Percentiles rank a stretch among this genome's conserved stretches.
These are phyloP conservation scores for Psilopogon haemacephalus DNA, from an alignment of 2,113 vertebrate genomes.

Conservation along the genomic window DNA sequence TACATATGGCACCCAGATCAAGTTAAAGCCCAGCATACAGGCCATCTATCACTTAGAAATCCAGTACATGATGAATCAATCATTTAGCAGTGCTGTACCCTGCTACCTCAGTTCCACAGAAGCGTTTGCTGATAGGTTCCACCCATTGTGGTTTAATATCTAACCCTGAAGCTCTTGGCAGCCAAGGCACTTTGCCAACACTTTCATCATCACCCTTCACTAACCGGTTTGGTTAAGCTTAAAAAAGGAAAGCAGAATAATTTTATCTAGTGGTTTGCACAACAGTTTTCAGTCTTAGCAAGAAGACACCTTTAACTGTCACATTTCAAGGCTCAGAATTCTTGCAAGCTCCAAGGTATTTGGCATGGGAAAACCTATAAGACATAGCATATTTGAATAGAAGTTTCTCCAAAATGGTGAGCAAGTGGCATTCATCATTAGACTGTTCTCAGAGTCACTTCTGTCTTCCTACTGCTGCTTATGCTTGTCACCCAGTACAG, in stretches of 20 bases:
- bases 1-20: neutral
- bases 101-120: neutral
- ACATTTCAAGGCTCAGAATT: neutral
- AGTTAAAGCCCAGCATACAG: neutral
- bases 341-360: neutral
- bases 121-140: fast-evolving
- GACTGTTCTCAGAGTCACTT: neutral
- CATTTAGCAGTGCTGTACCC: neutral
- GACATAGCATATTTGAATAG: neutral
- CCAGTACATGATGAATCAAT: neutral
- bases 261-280: neutral
- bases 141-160: conserved; percentile 28
- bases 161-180: conserved; percentile 29
- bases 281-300: neutral
- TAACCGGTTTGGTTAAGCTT: conserved; percentile 1
- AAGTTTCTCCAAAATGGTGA: neutral
- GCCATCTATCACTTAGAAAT: neutral
- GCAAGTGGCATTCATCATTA: neutral
- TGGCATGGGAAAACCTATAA: neutral
- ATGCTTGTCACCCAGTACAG: neutral
- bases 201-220: conserved; percentile 8
- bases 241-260: conserved; percentile 13
- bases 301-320: neutral
- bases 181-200: conserved; percentile 18
- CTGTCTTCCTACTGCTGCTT: neutral